These are phyloP conservation scores for Pterois miles DNA, from an alignment of 2,797 vertebrate genomes.

Conservation along the genomic window DNA sequence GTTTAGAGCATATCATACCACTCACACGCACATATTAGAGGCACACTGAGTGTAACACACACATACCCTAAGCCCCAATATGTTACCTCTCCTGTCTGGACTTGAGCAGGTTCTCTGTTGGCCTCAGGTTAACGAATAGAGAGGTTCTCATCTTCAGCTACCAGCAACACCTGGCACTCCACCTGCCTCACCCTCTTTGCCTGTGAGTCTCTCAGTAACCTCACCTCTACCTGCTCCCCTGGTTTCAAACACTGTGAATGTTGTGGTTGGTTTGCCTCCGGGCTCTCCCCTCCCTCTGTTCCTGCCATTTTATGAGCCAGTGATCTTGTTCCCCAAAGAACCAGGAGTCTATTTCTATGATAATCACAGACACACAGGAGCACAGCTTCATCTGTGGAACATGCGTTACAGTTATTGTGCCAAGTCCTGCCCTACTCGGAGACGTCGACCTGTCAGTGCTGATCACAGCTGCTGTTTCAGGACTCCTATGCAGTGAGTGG, in stretches of 20 bases:
- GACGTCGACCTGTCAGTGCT: slow-evolving; percentile 21
- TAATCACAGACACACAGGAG: slow-evolving; percentile 23
- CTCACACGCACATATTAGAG: background rate
- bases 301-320: slow-evolving; percentile 31
- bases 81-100: slow-evolving; percentile 57
- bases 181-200: slow-evolving; percentile 15
- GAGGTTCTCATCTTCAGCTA: slow-evolving; percentile 18
- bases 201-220: slow-evolving; percentile 16
- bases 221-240: slow-evolving; percentile 41
- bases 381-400: background rate
- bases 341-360: slow-evolving; percentile 34
- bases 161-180: slow-evolving; percentile 59
- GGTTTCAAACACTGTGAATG: slow-evolving; percentile 25
- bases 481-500: slow-evolving; percentile 4
- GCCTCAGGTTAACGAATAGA: slow-evolving; percentile 51
- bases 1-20: background rate
- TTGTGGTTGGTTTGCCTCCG: slow-evolving; percentile 54
- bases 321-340: slow-evolving; percentile 25
- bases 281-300: slow-evolving; percentile 32
- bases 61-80: slow-evolving; percentile 20
- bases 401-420: background rate
- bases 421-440: background rate
- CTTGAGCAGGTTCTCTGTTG: slow-evolving; percentile 55
- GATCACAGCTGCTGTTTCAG: slow-evolving; percentile 34
- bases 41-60: slow-evolving; percentile 8